A percentile compares a stretch with the other conserved stretches of the same genome.
These are phyloP conservation scores for Diadema setosum DNA, from an alignment of 35 echinoderm and acorn worm genomes.

Conservation along the genomic window DNA sequence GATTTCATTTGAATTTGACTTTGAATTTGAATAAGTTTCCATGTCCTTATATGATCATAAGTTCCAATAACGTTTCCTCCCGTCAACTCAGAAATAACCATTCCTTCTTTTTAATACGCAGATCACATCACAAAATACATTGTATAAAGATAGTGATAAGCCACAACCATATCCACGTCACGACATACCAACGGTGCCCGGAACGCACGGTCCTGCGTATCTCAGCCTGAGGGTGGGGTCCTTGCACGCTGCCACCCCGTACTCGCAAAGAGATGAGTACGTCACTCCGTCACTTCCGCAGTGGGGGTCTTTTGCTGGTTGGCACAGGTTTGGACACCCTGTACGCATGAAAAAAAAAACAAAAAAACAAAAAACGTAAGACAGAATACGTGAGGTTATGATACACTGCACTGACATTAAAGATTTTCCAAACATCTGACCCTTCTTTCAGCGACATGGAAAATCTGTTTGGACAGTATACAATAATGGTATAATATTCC, in stretches of 20 bases:
- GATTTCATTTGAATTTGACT: too few relatives aligned
- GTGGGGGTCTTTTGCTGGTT: not conserved
- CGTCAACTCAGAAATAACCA: too few relatives aligned
- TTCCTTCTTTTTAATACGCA: too few relatives aligned
- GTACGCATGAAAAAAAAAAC: not conserved
- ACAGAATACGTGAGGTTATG: not conserved
- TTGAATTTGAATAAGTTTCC: too few relatives aligned
- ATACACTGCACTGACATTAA: not conserved
- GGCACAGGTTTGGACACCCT: not conserved
- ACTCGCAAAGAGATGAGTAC: not conserved
- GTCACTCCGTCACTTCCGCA: not conserved
- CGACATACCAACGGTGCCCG: not conserved
- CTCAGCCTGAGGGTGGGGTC: not conserved
- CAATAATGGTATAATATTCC: too few relatives aligned
- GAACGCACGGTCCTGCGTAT: not conserved
- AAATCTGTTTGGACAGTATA: too few relatives aligned
- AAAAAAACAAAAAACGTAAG: not conserved
- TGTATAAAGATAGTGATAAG: too few relatives aligned
- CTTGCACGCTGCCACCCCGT: not conserved
- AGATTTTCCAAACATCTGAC: too few relatives aligned
- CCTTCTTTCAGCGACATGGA: too few relatives aligned
- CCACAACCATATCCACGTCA: not conserved
- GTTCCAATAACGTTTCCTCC: too few relatives aligned
- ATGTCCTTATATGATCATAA: too few relatives aligned
- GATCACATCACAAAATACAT: too few relatives aligned